phyloP scores from a whole-genome alignment of 2,888 invertebrate species.

The Ernsta delagoae region DNA sequence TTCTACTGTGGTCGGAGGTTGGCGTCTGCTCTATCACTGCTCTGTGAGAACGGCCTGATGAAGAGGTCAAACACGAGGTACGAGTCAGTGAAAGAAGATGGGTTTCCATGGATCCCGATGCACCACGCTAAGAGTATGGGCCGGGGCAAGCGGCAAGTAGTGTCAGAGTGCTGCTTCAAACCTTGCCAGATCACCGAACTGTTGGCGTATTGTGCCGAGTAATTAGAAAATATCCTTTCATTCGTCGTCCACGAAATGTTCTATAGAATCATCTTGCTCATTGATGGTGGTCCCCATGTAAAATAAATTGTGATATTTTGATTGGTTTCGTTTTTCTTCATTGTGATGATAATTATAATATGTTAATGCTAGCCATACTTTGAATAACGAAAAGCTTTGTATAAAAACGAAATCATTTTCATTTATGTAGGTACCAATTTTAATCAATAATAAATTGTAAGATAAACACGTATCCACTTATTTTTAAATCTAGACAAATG shows the following conservation, averaged over 20 bases:
- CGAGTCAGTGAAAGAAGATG: background rate
- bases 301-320: too few species aligned
- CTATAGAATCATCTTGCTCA: background rate
- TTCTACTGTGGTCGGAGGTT: constrained; percentile 25
- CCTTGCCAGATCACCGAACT: constrained; percentile 51
- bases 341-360: too few species aligned
- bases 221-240: background rate
- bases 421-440: too few species aligned
- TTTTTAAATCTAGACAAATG: too few species aligned
- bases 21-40: constrained; percentile 38
- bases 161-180: constrained; percentile 55
- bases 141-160: constrained; percentile 52
- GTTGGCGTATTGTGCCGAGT: constrained; percentile 47
- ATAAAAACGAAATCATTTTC: too few species aligned
- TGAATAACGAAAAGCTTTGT: too few species aligned
- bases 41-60: constrained; percentile 42
- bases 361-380: too few species aligned
- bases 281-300: too few species aligned
- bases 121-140: constrained; percentile 45
- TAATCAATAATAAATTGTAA: too few species aligned
- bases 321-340: too few species aligned
- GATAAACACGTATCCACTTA: too few species aligned
- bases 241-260: background rate
- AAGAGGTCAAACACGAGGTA: constrained; percentile 33
- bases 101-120: constrained; percentile 47